Conservation (phyloP, 2,113 vertebrate species). For the Herpailurus yagouaroundi region DNA sequence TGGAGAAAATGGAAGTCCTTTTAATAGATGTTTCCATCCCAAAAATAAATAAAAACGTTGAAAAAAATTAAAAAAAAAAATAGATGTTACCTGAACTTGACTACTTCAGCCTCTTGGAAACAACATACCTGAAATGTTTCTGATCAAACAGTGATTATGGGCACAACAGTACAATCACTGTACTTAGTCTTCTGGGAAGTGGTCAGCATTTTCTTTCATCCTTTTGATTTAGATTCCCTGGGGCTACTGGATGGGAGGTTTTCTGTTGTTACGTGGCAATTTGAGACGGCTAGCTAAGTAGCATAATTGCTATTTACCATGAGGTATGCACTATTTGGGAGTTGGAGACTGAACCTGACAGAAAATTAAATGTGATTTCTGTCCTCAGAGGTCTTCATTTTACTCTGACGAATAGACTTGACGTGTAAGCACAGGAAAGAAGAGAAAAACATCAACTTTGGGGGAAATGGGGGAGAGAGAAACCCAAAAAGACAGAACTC, state of each 20-base stretch:
- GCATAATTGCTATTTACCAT: conserved; percentile 69
- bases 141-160: conserved; percentile 64
- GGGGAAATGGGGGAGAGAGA: neutral
- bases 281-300: conserved; percentile 67
- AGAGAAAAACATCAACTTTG: neutral
- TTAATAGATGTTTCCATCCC: conserved; percentile 59
- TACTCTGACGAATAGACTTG: conserved; percentile 65
- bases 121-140: conserved; percentile 59
- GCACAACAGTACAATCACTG: conserved; percentile 59
- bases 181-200: conserved; percentile 57
- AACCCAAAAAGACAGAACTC: neutral
- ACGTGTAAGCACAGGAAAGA: conserved; percentile 68
- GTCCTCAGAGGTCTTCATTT: conserved; percentile 60
- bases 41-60: too few relatives aligned
- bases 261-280: conserved; percentile 59
- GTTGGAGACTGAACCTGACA: conserved; percentile 40
- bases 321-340: conserved; percentile 42
- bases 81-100: conserved; percentile 58
- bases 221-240: conserved; percentile 64
- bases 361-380: conserved; percentile 76
- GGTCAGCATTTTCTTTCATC: conserved; percentile 58
- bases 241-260: conserved; percentile 43
- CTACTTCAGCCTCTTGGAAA: conserved; percentile 58
- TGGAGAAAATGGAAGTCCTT: neutral
- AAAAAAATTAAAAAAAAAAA: too few relatives aligned